A percentile compares a stretch with the other conserved stretches of the same genome.
Evolutionary conservation across 2,797 vertebrate species (phyloP).

Genomic region (Arrhamphus sclerolepis): DNA sequence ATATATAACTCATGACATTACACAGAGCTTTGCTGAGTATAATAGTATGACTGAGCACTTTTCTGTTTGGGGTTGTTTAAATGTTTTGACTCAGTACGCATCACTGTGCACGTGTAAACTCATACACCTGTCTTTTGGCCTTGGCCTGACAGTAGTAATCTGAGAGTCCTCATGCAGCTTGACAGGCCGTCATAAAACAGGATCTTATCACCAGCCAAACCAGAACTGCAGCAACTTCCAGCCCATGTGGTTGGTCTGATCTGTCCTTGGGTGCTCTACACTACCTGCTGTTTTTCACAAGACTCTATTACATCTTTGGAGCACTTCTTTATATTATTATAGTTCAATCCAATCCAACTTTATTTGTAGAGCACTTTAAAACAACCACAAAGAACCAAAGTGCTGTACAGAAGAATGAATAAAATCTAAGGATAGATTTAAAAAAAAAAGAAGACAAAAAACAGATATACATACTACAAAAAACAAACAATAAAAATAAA

Average conservation of each 20-base stretch:
- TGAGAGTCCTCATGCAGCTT: constrained; percentile 21
- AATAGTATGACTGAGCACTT: neutral
- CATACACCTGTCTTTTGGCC: constrained; percentile 28
- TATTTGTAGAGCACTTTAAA: no score
- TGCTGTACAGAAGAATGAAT: no score
- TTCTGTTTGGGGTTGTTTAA: neutral
- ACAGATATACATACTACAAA: no score
- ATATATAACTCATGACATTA: no score
- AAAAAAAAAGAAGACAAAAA: no score
- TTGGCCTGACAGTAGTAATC: constrained; percentile 41
- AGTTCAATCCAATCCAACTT: no score
- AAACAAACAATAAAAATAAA: no score
- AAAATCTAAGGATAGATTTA: no score
- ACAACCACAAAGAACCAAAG: no score
- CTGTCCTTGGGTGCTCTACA: neutral
- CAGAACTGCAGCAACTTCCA: constrained; percentile 10
- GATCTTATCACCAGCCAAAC: constrained; percentile 12
- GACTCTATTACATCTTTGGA: neutral
- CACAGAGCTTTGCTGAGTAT: neutral
- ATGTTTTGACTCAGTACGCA: neutral
- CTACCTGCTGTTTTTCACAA: neutral
- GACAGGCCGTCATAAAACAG: constrained; percentile 15
- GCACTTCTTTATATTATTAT: no score
- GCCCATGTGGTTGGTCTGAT: neutral
- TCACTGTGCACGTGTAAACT: neutral